Conservation (phyloP, 2,888 invertebrate genomes). For the Entomobrya proxima region DNA sequence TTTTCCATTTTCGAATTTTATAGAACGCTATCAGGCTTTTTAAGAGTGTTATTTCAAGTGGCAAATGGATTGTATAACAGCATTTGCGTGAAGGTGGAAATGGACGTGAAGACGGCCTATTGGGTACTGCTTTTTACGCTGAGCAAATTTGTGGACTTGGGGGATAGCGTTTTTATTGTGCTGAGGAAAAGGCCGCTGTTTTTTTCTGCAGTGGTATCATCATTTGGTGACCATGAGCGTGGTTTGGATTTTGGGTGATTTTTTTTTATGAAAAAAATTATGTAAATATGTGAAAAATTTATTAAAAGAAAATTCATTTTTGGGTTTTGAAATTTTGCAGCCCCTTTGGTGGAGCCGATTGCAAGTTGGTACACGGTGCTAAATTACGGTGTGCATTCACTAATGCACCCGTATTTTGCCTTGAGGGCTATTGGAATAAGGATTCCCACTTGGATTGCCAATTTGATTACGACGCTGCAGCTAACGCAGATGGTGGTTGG, state of each 20-base stretch:
- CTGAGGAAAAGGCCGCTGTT: constrained; percentile 94
- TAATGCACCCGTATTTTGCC: constrained; percentile 62
- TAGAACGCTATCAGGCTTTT: constrained; percentile 93
- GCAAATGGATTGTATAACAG: constrained; percentile 92
- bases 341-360: constrained; percentile 91
- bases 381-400: constrained; percentile 90
- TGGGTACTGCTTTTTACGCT: constrained; percentile 79
- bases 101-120: constrained; percentile 79
- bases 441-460: too few relatives aligned
- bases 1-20: constrained; percentile 96
- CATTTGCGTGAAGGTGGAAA: constrained; percentile 88
- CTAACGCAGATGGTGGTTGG: constrained; percentile 47
- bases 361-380: constrained; percentile 96
- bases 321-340: too few relatives aligned
- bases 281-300: not conserved
- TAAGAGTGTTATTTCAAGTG: constrained; percentile 91
- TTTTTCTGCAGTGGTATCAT: constrained; percentile 94
- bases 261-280: not conserved
- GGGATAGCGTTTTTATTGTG: constrained; percentile 84
- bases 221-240: constrained; percentile 95
- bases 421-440: too few relatives aligned
- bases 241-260: constrained; percentile 86
- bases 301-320: too few relatives aligned
- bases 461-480: constrained; percentile 54
- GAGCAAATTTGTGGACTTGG: constrained; percentile 62